Base-by-base conservation (phyloP, 1,140 invertebrate genomes). In the Drosophila nigromelanica region DNA sequence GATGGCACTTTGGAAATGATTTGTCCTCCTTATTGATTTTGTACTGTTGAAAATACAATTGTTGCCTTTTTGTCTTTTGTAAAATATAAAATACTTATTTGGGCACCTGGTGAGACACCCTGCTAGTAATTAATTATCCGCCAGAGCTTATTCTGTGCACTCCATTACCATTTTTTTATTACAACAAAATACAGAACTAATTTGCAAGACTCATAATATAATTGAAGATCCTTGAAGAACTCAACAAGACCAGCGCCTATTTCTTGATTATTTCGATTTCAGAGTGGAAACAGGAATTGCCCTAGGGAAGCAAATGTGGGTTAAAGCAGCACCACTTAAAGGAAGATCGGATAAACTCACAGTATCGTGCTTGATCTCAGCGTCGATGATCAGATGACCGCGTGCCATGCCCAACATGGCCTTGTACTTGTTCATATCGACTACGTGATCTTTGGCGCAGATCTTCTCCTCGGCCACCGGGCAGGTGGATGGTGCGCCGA, bases 361-460 rank as follows among this genome's bases (percentile, higher is more conserved):
- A 21, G 91, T 91, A 58, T 92, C 91, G 21, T 92, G 91, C 58
- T 85, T 82, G 40, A 92, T 74, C 52, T 91, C 73, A 8, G 78
- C 61, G 40, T 89, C 86, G 39, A 91, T 58, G 12, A 90, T 79
- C 7, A 92, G 73, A 45, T 89, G 81, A 24, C 91, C 91, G 3
- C 77, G 76, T 0, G 90, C 91, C 72, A 92, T 80, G 45, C 85
- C 73, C 45, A 92, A 15, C 78, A 92, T 90, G 7, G 85, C 71
- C 40, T 92, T 92, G 52, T 90, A 92, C 52, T 92, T 91, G 39
- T 82, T 76, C 12, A 92, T 39, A 42, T 92, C 91, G 11, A 91
- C 80, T 6, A 45, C 67, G 35, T 90, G 77, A 0, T 91, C 82
- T 59, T 91, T 82, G 51, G 77, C 64, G 51, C 91, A 92, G n/a